Evolutionary conservation across 1,140 invertebrate genomes (phyloP), one percentile per base, ranked within the genome.

Genomic region (Hestina assimilis): DNA sequence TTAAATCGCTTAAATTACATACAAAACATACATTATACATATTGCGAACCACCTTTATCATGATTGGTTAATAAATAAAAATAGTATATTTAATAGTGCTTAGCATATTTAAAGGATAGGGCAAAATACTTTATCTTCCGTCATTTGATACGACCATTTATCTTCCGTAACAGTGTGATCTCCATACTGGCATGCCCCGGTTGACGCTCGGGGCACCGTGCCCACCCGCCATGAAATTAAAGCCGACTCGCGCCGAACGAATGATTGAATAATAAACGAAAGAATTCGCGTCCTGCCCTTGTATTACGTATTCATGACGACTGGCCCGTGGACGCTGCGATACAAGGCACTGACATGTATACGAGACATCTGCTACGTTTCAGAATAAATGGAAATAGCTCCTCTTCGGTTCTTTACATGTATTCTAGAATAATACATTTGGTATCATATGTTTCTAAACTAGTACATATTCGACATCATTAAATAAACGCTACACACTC

Each of bases 241-340:
- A 87, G 75, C 79, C 81, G 82, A 83, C 75, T 83, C 81, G 76
- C 84, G 72, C 75, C 79, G 81, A 83, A 87, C 84, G 83, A 87
- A 86, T 87, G 84, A 88, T 86, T 88, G 83, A 86, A 88, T 88
- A 88, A 88, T 88, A 88, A 85, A 88, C 83, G 85, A 86, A 88
- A 88, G 83, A 85, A 88, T 85, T 80, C 79, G 80, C 84, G 79
- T 86, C 75, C 81, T 87, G 76, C 76, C 78, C 81, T 85, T 83
- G 73, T 83, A 86, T 87, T 86, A 87, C 75, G 84, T 87, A 87
- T 87, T 87, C 82, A 87, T 87, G 82, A 82, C 81, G 71, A 79
- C 79, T 83, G 80, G 72, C 72, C 79, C 62, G 73, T 72, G 76
- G 77, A 78, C 74, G 60, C 59, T 61, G 28, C 64, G 64, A 46